Base-by-base conservation (phyloP, 2,888 invertebrate species). In the Conops quadrifasciatus region DNA sequence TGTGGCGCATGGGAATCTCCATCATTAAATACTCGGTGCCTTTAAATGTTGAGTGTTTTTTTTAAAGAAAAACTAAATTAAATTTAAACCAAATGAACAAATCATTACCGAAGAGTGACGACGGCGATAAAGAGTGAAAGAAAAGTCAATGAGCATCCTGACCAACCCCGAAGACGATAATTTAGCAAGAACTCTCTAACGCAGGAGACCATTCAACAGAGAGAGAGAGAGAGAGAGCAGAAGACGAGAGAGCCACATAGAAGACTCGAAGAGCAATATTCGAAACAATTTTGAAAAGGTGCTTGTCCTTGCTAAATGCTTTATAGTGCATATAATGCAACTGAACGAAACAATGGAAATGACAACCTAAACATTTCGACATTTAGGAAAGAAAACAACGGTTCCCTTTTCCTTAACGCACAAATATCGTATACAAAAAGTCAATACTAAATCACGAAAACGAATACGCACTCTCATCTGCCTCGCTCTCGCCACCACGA, bases 51-150 rank as follows among this genome's bases (percentile, higher is more conserved):
- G 21, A 63, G 24, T 62, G 62, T 19, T 43, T 7, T 53, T 47
- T 36, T 28, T 70, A 19, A 36, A 72, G 56, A 65, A 69, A 67
- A 72, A 16, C 21, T 15, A 30, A 64, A 58, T 73, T 73, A 70
- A 75, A 67, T 60, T 72, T 19, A 43, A 16, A 51, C 21, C 56
- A 64, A 64, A 70, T 62, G 68, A 71, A 58, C 70, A 71, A 73
- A 73, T 70, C 73, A 49, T 64, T 69, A 63, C 59, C 30, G 43
- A 45, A 24, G 45, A 63, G 45, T n/a, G 58, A 15, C 60, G n/a
- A 9, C 30, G 51, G 51, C 11, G 19, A 19, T 19, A 11, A 51
- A 51, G 16, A 16, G 16, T 51, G 51, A 16, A 53, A 21, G 15
- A 58, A 49, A 9, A 58, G 13, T 11, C 47, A 51, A 1, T 21